Evolutionary conservation across 1,140 invertebrate genomes (phyloP), one percentile per base, ranked within the genome.

Genomic region (Drosophila ogumai): DNA sequence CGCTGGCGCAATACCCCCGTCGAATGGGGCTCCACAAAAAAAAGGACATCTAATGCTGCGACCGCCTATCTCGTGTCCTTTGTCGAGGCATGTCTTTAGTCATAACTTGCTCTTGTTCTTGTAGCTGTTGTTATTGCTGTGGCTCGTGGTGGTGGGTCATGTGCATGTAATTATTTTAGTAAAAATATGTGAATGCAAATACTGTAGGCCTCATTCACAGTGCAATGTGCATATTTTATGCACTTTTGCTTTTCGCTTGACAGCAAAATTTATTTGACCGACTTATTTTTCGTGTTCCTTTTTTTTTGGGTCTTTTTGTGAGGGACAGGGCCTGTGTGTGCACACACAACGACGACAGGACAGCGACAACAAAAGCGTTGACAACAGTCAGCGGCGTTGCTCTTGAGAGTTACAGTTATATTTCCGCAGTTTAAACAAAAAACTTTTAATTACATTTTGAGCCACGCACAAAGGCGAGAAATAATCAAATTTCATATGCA

Each of bases 151-250:
- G 74, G 71, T 54, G 73, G 84, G 76, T 58, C 85, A 88, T 84
- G 73, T 88, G 85, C 84, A 88, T 88, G 80, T 88, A 88, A 88
- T 88, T 88, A 88, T 88, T 87, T 86, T 77, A 74, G 55, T 72
- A 85, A 78, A 86, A 84, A 84, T 88, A 84, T 85, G 79, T 90
- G 64, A 81, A 90, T 90, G 81, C 85, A 88, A 90, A 84, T 87
- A 88, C 72, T 82, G 61, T 84, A 78, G 77, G 77, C 84, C 73
- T 80, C 84, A 65, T 76, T 72, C 52, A 36, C 74, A 76, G 50
- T 54, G 41, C 38, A 66, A 49, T 41, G 40, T 77, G 52, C 57
- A 87, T 87, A 80, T 71, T 84, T 87, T 69, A 87, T 88, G 84
- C 80, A 88, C 84, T 84, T 88, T 87, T 88, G 75, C 80, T 79